Conservation (phyloP, 2,797 vertebrate genomes). For the Sebastes hubbsi region DNA sequence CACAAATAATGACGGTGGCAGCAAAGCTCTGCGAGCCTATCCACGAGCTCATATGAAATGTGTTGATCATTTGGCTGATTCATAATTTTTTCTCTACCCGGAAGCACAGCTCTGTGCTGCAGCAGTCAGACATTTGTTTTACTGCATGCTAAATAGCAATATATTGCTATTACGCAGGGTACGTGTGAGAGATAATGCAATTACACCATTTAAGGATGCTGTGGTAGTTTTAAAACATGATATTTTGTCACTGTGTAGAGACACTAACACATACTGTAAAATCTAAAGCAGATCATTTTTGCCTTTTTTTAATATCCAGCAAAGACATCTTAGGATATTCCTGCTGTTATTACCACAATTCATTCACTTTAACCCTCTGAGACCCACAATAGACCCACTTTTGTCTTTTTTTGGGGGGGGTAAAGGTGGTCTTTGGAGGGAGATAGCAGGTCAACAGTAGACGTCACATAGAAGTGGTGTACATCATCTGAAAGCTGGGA, state of each 20-base stretch:
- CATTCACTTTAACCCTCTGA: background rate
- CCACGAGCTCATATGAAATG: conserved; percentile 47
- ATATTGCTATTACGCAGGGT: conserved; percentile 15
- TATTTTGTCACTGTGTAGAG: background rate
- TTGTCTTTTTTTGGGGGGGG: too few relatives aligned
- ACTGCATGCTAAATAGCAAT: conserved; percentile 45
- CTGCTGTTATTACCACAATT: background rate
- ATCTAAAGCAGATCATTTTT: background rate
- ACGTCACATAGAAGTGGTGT: too few relatives aligned
- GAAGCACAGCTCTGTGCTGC: conserved; percentile 34
- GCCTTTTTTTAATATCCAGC: background rate
- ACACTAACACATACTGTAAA: background rate
- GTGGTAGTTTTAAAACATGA: background rate
- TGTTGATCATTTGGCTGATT: conserved; percentile 69
- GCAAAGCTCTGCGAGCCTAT: conserved; percentile 55
- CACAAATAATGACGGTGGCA: conserved; percentile 73
- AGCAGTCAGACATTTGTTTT: conserved; percentile 45
- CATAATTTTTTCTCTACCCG: conserved; percentile 52
- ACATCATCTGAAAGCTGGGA: too few relatives aligned
- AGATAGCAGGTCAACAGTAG: too few relatives aligned
- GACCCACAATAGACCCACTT: too few relatives aligned
- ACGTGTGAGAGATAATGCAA: conserved; percentile 16
- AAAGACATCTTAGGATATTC: background rate
- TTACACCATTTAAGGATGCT: background rate
- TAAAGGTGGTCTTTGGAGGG: too few relatives aligned